Conservation (phyloP, 2,888 invertebrate species). For the Tetranychus piercei region DNA sequence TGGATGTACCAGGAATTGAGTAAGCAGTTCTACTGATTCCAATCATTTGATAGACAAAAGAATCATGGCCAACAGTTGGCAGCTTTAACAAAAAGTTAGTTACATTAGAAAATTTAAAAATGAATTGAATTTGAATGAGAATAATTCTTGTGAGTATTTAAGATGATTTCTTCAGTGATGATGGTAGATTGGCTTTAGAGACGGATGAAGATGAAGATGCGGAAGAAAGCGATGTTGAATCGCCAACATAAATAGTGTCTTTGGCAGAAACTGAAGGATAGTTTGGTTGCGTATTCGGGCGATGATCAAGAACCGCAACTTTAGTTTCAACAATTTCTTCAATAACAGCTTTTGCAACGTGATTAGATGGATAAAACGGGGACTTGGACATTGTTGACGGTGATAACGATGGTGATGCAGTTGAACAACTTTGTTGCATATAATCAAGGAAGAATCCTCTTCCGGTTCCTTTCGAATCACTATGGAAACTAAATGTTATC, state of each 20-base stretch:
- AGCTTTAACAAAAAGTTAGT: too few relatives aligned
- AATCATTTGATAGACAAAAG: too few relatives aligned
- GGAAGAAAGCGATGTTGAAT: neutral
- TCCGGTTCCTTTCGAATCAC: slow-evolving; percentile 23
- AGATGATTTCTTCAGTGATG: neutral
- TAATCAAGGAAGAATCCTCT: slow-evolving; percentile 27
- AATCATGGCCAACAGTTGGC: too few relatives aligned
- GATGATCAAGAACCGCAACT: slow-evolving; percentile 16
- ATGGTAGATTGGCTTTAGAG: neutral
- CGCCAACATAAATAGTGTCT: neutral
- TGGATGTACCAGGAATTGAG: too few relatives aligned
- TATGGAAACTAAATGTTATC: slow-evolving; percentile 23
- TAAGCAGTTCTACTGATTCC: too few relatives aligned
- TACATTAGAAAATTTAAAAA: too few relatives aligned
- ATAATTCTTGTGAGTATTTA: neutral
- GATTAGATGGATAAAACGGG: slow-evolving; percentile 20
- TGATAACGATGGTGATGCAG: slow-evolving; percentile 1
- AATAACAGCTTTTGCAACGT: slow-evolving; percentile 17
- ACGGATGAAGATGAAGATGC: neutral
- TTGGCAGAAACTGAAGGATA: slow-evolving; percentile 4
- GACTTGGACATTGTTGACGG: slow-evolving; percentile 3
- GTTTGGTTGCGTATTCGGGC: neutral
- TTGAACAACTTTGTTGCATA: slow-evolving; percentile 18
- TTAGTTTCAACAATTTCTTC: slow-evolving; percentile 20
- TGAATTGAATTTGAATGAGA: too few relatives aligned